Percentiles rank a stretch among this genome's conserved stretches.
phyloP scores from a whole-genome alignment of 2,888 invertebrate species.

The Melanophora roralis region DNA sequence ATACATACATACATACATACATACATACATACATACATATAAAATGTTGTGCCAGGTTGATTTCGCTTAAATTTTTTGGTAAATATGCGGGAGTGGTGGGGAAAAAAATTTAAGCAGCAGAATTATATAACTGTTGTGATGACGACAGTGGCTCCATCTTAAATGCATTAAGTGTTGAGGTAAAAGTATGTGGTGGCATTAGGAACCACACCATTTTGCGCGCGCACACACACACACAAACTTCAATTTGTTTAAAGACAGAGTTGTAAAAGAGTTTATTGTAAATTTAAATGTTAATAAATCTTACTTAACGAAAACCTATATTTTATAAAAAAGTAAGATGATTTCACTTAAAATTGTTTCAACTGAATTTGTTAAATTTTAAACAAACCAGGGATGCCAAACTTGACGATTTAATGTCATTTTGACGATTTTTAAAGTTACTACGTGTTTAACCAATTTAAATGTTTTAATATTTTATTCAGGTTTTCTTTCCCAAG shows the following conservation, averaged over 20 bases:
- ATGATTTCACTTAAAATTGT: too few species aligned
- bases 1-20: background rate
- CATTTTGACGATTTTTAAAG: too few species aligned
- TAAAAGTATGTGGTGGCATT: conserved; percentile 46
- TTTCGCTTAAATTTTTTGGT: background rate
- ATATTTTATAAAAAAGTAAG: too few species aligned
- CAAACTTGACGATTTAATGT: too few species aligned
- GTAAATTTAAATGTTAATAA: background rate
- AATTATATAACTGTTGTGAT: conserved; percentile 42
- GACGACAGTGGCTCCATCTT: conserved; percentile 53
- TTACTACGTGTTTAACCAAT: too few species aligned
- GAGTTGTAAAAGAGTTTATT: conserved; percentile 10
- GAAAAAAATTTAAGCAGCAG: conserved; percentile 23
- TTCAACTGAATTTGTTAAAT: too few species aligned
- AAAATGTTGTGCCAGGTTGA: background rate
- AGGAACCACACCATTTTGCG: conserved; percentile 27
- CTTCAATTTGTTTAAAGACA: background rate
- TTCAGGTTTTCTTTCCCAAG: too few species aligned
- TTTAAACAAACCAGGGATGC: too few species aligned
- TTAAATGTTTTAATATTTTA: too few species aligned
- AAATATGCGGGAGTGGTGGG: background rate
- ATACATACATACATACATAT: background rate
- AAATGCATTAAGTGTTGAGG: conserved; percentile 52
- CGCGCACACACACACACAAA: background rate
- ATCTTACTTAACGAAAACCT: too few species aligned